Evolutionary conservation across 2,888 invertebrate genomes (phyloP), one percentile per base, ranked within the genome.

Genomic region (Chouioia cunea): DNA sequence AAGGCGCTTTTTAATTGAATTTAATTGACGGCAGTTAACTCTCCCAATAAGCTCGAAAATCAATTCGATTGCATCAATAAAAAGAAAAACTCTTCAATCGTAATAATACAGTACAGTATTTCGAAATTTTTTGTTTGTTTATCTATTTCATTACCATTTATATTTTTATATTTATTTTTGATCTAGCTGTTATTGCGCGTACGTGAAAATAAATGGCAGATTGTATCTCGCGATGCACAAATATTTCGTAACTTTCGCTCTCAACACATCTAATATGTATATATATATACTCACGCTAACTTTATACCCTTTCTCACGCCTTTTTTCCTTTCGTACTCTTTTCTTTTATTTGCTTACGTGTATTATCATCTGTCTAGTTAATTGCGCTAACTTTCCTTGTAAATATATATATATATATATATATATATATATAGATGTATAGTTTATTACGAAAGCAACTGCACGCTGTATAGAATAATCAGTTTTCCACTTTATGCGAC

Each of bases 391-490:
- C 10, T 36, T 6, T 6, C 2, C 1, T 36, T 36, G 36, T 36
- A 36, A 36, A 36, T 36, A 6, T 27, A 6, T 27, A 6, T 6
- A 6, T 27, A 6, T 27, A 6, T 27, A 4, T 27, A 64, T 65
- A 50, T 70, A 70, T 57, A 69, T 73, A 52, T 70, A 44, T 36
- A 27, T 53, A 47, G 23, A n/a, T n/a, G n/a, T n/a, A n/a, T n/a
- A n/a, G n/a, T n/a, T n/a, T 56, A 54, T 58, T 63, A 58, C 65
- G 65, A 74, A 74, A 71, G 65, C 62, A 69, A 71, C 71, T 71
- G 65, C 69, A 71, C 69, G 58, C 58, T 65, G 71, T 66, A 60
- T 69, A 63, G 59, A 73, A 20, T 36, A 64, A 59, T 73, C 47
- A 46, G 43, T 66, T 65, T 36, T 54, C 58, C 52, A n/a, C n/a